Percentiles rank a stretch among this genome's conserved stretches.
Conservation (phyloP, 2,113 vertebrate genomes). For the Malurus cyaneus region DNA sequence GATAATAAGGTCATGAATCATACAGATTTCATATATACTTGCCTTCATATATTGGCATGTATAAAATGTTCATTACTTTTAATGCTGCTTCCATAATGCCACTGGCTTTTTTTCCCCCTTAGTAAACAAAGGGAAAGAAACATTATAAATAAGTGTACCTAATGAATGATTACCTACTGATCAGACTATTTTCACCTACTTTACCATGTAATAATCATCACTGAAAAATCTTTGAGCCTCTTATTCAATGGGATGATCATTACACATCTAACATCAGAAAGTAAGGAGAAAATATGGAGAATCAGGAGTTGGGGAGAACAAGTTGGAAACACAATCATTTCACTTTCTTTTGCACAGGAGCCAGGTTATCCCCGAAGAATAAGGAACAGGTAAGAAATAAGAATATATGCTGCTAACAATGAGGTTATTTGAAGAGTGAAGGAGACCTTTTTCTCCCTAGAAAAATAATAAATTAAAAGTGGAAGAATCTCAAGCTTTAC, state of each 20-base stretch:
- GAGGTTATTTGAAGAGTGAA: not conserved
- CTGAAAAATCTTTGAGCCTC: not conserved
- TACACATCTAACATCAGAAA: not conserved
- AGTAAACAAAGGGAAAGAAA: not conserved
- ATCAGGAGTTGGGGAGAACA: not conserved
- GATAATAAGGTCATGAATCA: not conserved
- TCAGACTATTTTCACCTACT: not conserved
- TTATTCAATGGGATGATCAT: not conserved
- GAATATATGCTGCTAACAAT: not conserved
- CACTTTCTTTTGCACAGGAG: not conserved
- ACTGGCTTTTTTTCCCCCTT: not conserved
- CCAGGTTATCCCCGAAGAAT: not conserved
- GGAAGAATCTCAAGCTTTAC: not conserved
- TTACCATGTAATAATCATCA: not conserved
- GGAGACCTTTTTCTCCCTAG: not conserved
- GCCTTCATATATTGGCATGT: not conserved
- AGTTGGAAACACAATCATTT: not conserved
- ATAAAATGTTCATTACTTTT: not conserved
- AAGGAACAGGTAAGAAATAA: not conserved
- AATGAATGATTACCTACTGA: not conserved
- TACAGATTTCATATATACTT: not conserved
- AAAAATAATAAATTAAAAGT: not conserved
- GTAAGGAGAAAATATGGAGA: not conserved
- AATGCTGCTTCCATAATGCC: not conserved
- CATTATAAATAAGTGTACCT: not conserved